phyloP scores from a whole-genome alignment of 2,113 vertebrate genomes.

The Odocoileus virginianus region DNA sequence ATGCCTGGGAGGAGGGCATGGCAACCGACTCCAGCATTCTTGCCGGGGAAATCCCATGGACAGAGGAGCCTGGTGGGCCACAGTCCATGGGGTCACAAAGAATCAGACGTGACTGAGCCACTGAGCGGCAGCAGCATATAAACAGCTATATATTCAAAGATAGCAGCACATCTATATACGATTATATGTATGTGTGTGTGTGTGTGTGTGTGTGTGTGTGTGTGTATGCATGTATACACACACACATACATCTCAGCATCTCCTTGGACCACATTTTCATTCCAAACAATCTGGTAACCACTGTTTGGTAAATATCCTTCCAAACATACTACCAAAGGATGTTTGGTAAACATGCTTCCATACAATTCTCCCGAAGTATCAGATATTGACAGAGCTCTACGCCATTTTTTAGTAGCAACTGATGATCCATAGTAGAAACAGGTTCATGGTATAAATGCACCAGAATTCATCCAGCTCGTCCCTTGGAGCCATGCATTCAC shows the following conservation, averaged over 20 bases:
- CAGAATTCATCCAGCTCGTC: neutral
- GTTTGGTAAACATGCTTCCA: neutral
- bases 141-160: neutral
- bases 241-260: neutral
- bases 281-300: neutral
- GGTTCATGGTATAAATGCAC: neutral
- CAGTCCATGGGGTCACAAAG: neutral
- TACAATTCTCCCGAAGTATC: too few species aligned
- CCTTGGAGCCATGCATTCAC: neutral
- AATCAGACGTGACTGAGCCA: neutral
- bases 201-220: neutral
- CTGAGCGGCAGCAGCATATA: neutral
- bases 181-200: neutral
- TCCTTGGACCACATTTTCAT: neutral
- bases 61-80: neutral
- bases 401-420: neutral
- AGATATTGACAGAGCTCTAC: neutral
- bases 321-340: neutral
- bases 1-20: neutral
- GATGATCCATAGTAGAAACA: neutral
- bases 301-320: neutral
- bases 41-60: neutral
- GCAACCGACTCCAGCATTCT: neutral
- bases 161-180: neutral
- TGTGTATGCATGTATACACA: neutral